A percentile compares a stretch with the other conserved stretches of the same genome.
Conservation (phyloP, 2,888 invertebrate species). For the Harmothoe impar region DNA sequence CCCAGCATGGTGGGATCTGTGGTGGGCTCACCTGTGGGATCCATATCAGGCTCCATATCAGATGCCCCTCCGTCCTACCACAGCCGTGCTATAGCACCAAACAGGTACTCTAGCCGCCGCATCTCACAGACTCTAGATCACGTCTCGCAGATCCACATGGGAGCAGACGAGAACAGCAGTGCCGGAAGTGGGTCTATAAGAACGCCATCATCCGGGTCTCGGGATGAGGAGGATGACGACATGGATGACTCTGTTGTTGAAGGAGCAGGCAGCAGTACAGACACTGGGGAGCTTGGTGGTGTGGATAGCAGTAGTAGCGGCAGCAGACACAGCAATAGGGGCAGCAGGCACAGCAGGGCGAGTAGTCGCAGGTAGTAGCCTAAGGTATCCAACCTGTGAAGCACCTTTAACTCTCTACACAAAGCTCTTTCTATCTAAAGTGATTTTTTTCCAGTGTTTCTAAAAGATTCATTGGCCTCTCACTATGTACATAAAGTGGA, state of each 20-base stretch:
- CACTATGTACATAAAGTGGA: no score
- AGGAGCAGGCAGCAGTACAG: neutral
- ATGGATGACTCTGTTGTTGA: neutral
- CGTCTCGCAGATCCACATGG: constrained; percentile 38
- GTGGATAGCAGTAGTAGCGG: neutral
- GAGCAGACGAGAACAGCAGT: neutral
- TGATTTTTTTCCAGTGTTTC: no score
- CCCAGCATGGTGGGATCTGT: neutral
- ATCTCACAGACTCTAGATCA: constrained; percentile 3
- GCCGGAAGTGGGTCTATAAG: neutral
- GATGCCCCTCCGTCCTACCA: constrained; percentile 1
- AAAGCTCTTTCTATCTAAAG: no score
- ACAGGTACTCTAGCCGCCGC: neutral
- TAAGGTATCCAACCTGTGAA: no score
- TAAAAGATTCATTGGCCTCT: no score
- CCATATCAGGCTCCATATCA: neutral
- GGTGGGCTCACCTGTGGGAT: neutral
- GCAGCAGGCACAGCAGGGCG: no score
- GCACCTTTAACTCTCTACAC: no score
- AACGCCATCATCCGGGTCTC: neutral
- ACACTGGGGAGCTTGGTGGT: neutral
- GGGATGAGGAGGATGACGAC: neutral
- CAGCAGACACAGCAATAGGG: neutral
- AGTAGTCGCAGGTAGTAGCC: no score
- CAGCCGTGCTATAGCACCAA: constrained; percentile 22